Conservation (phyloP, 1,140 invertebrate species). For the Heliconius melpomene region DNA sequence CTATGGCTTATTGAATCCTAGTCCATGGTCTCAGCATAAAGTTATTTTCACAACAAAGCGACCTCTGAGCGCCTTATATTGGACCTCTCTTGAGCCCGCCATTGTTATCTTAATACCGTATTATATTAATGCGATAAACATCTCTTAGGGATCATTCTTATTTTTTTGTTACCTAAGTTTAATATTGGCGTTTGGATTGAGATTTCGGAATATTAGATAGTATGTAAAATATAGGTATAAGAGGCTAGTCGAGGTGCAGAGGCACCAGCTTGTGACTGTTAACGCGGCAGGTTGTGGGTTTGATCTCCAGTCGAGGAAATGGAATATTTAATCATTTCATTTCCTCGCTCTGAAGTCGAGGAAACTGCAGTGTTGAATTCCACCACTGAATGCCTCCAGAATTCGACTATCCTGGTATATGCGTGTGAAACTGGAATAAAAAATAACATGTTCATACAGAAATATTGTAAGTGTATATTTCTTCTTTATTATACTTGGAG, state of each 20-base stretch:
- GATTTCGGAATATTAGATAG: background rate
- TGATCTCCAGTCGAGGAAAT: too few relatives aligned
- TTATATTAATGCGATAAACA: slow-evolving; percentile 81
- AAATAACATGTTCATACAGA: background rate
- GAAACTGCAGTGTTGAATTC: too few relatives aligned
- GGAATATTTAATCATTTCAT: too few relatives aligned
- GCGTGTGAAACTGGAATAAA: too few relatives aligned
- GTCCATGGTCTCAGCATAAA: slow-evolving; percentile 67
- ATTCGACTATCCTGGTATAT: too few relatives aligned
- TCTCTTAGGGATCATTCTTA: slow-evolving; percentile 68
- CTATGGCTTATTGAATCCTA: slow-evolving; percentile 72
- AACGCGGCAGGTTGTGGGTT: too few relatives aligned
- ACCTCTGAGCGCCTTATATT: slow-evolving; percentile 73
- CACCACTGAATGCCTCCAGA: too few relatives aligned
- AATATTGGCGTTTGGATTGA: slow-evolving; percentile 51
- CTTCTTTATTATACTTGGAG: background rate
- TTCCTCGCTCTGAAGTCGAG: too few relatives aligned
- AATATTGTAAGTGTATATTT: background rate
- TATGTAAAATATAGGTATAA: background rate
- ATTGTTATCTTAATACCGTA: slow-evolving; percentile 79
- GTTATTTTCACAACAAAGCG: slow-evolving; percentile 79
- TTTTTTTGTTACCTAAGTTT: slow-evolving; percentile 64
- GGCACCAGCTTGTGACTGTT: too few relatives aligned
- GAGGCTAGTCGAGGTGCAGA: too few relatives aligned
- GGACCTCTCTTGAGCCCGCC: slow-evolving; percentile 73